Evolutionary conservation across 2,888 invertebrate species (phyloP), one percentile per base, ranked within the genome.

Genomic region (Dione vanillae): DNA sequence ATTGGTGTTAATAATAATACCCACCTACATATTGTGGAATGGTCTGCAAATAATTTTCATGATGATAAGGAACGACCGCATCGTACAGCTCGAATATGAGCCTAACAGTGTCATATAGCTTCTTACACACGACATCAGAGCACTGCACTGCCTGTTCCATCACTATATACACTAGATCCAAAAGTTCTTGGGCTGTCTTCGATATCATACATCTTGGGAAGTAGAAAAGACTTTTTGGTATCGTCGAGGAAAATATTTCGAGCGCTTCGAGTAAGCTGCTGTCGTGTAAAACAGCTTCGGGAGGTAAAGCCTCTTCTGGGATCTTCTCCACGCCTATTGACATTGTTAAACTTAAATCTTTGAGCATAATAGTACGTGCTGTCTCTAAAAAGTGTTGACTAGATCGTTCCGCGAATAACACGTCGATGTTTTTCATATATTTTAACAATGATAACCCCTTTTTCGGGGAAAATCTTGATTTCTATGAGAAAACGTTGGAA

Each of bases 11-110:
- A n/a, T n/a, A 37, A 40, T 9, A 43, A 49, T 19, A 84, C 94
- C 91, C 82, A 96, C 96, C 96, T 77, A 96, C 95, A 90, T 97
- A 97, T 81, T 98, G 98, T 2, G 98, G 98, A 80, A 98, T 96
- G 0, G 96, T 96, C 81, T 96, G 95, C 70, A 98, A 92, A 77
- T 96, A 95, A 79, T 96, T 96, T 81, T 96, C 95, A 88, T 98
- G 98, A 81, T 96, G 95, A 76, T 96, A 95, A 0, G 97, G 96
- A 35, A 97, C 96, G 64, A 97, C 95, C 56, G 95, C 95, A 70
- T 95, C 94, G 85, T 97, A 98, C 78, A 96, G 90, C 80, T 96
- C 96, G 77, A 98, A 95, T 73, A 98, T 95, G 76, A 95, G 94
- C 74, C 96, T 91, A 7, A 96, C 95, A 0, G 96, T 96, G 68